Conservation (phyloP, 2,113 vertebrate genomes). For the Hyaena hyaena region DNA sequence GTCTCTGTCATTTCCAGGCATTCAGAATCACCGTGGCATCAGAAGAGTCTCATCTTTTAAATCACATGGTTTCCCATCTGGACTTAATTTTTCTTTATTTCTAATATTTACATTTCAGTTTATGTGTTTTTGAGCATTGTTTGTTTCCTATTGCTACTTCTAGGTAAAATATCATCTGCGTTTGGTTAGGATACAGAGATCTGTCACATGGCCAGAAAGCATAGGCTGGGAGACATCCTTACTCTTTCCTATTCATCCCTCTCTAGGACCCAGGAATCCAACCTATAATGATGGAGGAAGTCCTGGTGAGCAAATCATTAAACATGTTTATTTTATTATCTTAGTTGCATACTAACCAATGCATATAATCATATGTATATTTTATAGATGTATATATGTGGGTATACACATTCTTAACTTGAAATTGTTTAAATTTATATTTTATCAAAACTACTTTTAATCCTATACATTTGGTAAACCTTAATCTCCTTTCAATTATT, state of each 20-base stretch:
- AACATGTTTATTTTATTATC: neutral
- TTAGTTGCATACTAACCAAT: neutral
- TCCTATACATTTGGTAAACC: neutral
- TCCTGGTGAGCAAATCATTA: conserved; percentile 63
- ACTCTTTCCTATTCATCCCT: conserved; percentile 48
- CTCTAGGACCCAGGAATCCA: conserved; percentile 44
- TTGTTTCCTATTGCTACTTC: conserved; percentile 38
- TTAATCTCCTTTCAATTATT: neutral
- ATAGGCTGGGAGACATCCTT: conserved; percentile 33
- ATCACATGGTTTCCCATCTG: neutral
- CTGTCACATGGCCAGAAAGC: conserved; percentile 73
- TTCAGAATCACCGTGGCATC: neutral
- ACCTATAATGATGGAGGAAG: conserved; percentile 16
- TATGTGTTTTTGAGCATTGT: neutral
- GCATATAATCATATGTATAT: neutral
- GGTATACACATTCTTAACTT: neutral
- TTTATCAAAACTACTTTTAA: neutral
- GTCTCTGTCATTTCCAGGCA: neutral
- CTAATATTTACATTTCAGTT: conserved; percentile 30
- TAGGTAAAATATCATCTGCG: conserved; percentile 94
- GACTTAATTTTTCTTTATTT: neutral
- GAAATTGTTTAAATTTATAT: neutral
- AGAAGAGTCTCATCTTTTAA: neutral
- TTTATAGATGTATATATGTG: neutral
- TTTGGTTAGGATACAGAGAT: conserved; percentile 91